Conservation (phyloP, 2,888 invertebrate genomes). For the Perithous albicinctus region DNA sequence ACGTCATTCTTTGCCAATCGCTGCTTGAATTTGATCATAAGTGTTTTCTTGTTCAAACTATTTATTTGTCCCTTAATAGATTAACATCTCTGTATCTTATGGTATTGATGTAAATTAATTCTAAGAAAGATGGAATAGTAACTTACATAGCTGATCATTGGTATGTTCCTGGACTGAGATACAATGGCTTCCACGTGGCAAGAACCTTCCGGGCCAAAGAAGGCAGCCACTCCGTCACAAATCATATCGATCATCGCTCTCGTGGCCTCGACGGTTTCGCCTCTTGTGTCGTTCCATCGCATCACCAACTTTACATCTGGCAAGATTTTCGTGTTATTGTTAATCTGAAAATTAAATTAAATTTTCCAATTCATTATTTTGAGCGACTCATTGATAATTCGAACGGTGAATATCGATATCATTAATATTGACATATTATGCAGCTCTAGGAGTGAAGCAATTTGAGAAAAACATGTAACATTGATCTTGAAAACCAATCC, state of each 20-base stretch:
- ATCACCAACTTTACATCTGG: constrained; percentile 91
- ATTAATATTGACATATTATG: no score
- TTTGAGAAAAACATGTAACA: no score
- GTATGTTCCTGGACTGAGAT: constrained; percentile 96
- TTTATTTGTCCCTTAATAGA: not conserved
- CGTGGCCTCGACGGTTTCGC: constrained; percentile 94
- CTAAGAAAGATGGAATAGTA: constrained; percentile 12
- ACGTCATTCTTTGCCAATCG: no score
- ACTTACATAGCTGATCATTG: constrained; percentile 99
- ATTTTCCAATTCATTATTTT: not conserved
- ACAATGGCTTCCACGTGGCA: constrained; percentile 98
- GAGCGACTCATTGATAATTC: not conserved
- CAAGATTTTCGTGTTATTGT: constrained; percentile 89
- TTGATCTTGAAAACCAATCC: no score
- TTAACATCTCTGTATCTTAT: not conserved
- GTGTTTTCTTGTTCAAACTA: not conserved
- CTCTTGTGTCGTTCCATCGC: constrained; percentile 94
- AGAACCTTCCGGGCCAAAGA: constrained; percentile 97
- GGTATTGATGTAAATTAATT: not conserved
- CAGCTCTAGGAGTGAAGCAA: no score
- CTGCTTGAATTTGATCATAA: no score
- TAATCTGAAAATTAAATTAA: constrained; percentile 87
- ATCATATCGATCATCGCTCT: constrained; percentile 95
- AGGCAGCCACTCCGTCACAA: constrained; percentile 94
- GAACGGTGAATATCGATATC: no score